These are phyloP conservation scores for Nansenia antarctica DNA, from an alignment of 2,113 vertebrate genomes.

Conservation along the genomic window DNA sequence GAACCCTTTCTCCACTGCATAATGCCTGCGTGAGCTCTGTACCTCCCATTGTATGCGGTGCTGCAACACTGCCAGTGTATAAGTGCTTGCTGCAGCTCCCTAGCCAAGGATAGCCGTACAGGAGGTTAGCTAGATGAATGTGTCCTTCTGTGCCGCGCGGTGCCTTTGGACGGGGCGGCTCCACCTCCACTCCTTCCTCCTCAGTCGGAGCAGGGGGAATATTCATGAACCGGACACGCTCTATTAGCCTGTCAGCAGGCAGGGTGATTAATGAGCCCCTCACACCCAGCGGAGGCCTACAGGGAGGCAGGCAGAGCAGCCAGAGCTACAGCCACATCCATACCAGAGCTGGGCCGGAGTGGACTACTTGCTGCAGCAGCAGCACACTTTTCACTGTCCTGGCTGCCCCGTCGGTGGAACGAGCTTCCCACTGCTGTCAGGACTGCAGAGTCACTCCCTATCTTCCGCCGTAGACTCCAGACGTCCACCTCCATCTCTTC, in stretches of 20 bases:
- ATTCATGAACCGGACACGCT: conserved; percentile 72
- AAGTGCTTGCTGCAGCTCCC: no score
- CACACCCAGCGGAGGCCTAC: conserved; percentile 41
- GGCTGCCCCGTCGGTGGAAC: no score
- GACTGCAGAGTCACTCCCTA: no score
- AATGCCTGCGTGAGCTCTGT: neutral
- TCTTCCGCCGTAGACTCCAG: no score
- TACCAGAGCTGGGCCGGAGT: no score
- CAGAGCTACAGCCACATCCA: conserved; percentile 29
- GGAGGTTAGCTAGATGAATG: conserved; percentile 58
- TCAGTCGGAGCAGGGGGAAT: conserved; percentile 57
- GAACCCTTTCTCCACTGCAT: neutral
- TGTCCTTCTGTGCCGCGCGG: conserved; percentile 33
- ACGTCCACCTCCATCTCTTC: no score
- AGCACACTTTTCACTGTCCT: no score
- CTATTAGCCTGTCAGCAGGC: conserved; percentile 72
- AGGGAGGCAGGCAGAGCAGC: neutral
- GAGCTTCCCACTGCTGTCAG: no score
- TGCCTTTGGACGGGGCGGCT: conserved; percentile 44
- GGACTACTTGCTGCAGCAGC: conserved; percentile 9
- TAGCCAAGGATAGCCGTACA: neutral
- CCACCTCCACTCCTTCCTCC: conserved; percentile 43
- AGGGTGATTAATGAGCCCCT: conserved; percentile 72
- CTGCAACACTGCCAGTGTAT: neutral
- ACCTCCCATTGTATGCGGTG: conserved; percentile 6